Base-by-base conservation (phyloP, 2,888 invertebrate genomes). In the Spodoptera exigua region DNA sequence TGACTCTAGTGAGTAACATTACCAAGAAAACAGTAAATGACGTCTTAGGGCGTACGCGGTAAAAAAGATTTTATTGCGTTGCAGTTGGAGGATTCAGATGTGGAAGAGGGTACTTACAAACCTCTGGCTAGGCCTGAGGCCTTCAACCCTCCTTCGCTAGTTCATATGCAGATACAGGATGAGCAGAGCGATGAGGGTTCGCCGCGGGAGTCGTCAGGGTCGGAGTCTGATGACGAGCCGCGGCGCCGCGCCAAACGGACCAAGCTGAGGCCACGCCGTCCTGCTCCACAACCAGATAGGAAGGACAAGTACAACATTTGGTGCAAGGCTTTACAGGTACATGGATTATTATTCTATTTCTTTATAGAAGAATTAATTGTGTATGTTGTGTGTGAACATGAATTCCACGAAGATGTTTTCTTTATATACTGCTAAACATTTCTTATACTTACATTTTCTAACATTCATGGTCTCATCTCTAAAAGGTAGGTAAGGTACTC, bases 251-350 rank as follows among this genome's bases (percentile, higher is more conserved):
- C 90, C 0, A 96, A 96, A 78, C 95, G 95, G 59, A 95, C 95
- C 9, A 92, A 95, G 52, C 75, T 93, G 58, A 87, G 90, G 3
- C 93, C 87, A 39, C 81, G 85, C 47, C 81, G 87, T 56, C 86
- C 87, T 44, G 81, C 82, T 52, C 80, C 82, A 49, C 85, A 77
- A 13, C 75, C 92, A 0, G 94, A 89, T 16, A 95, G 95, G 74
- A 95, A 95, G 66, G 96, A 96, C 58, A 96, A 96, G 86, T 97
- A 97, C 81, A 97, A 97, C 86, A 95, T 98, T 70, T 98, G 98
- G 98, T 95, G 95, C 70, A 95, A 95, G 64, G 92, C 95, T 18
- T 84, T 95, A 68, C 89, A 94, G 90, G 94, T 93, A 74, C 27
- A 27, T 7, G 4, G 27, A 9, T 27, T 27, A 27, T 27, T 27